Evolutionary conservation across 2,113 vertebrate species (phyloP), one percentile per base, ranked within the genome.

Genomic region (Talpa occidentalis): DNA sequence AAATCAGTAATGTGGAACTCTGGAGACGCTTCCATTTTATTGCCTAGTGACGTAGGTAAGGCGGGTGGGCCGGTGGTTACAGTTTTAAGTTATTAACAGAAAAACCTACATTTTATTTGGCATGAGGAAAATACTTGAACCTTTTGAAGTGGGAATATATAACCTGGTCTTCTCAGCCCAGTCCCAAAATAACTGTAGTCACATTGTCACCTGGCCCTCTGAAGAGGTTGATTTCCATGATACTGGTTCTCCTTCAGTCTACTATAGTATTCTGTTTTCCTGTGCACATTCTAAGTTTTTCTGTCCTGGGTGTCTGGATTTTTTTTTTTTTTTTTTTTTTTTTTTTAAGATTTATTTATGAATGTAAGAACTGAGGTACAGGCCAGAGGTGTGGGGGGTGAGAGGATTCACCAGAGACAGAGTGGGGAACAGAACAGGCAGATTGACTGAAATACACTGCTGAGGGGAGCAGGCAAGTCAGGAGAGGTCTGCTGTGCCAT

Each of bases 41-140:
- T 87, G 17, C 35, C 17, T 42, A 28, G 22, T 60, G 30, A 69
- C 24, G 24, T 42, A 28, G 30, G 15, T 54, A 30, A 88, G 54
- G 8, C 6, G 10, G 16, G 40, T 69, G 17, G n/a, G 35, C 35
- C 56, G 70, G 4, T 88, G 16, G 30, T 79, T 83, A 26, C 0
- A 82, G 66, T 69, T 73, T 78, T 87, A 89, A 60, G 49, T 44
- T 37, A 56, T 30, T 89, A 74, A n/a, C 22, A 66, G 12, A 73
- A 78, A 72, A 22, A 85, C 62, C 37, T 92, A 19, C 16, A 32
- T 88, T 90, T 79, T 91, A 74, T 35, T 88, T 90, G 16, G 12
- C 40, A 59, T 52, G 67, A 26, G 24, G 35, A 81, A 93, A 69
- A 60, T 77, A 21, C 35, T 66, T 87, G 70, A 80, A 2, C n/a